Percentiles rank a stretch among this genome's conserved stretches.
phyloP scores from a whole-genome alignment of 2,113 vertebrate genomes.

The Emydocephalus ijimae region DNA sequence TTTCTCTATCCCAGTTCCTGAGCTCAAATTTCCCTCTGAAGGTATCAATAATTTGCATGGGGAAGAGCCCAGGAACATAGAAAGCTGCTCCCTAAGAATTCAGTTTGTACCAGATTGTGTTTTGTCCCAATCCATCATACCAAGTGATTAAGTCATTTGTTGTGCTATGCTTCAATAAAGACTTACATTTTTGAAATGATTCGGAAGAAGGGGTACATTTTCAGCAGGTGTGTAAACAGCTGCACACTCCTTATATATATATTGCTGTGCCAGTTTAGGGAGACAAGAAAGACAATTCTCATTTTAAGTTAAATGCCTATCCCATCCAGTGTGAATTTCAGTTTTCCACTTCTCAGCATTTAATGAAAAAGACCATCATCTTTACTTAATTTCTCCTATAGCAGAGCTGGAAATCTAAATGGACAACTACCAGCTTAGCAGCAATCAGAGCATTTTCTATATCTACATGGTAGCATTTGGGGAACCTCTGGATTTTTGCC shows the following conservation, averaged over 20 bases:
- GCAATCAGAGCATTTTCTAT: neutral
- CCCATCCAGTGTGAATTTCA: neutral
- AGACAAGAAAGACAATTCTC: neutral
- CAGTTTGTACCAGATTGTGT: neutral
- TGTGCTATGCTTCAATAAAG: neutral
- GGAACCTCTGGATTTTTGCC: neutral
- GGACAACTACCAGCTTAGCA: neutral
- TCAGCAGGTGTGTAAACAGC: neutral
- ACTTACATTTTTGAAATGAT: neutral
- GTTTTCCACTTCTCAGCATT: constrained; percentile 49
- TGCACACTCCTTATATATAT: neutral
- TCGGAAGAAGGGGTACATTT: neutral
- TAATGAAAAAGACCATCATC: constrained; percentile 54
- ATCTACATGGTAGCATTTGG: neutral
- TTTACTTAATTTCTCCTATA: constrained; percentile 49
- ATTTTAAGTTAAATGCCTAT: constrained; percentile 25
- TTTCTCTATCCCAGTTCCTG: neutral
- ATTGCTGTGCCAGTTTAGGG: neutral
- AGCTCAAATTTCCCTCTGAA: neutral
- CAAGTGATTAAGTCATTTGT: neutral
- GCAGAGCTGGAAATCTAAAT: constrained; percentile 40
- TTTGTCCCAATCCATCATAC: neutral
- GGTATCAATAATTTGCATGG: neutral
- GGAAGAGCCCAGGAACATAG: neutral
- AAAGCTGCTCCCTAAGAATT: neutral